Conservation (phyloP, 2,797 vertebrate species). For the Enteromius afrohamiltoni region DNA sequence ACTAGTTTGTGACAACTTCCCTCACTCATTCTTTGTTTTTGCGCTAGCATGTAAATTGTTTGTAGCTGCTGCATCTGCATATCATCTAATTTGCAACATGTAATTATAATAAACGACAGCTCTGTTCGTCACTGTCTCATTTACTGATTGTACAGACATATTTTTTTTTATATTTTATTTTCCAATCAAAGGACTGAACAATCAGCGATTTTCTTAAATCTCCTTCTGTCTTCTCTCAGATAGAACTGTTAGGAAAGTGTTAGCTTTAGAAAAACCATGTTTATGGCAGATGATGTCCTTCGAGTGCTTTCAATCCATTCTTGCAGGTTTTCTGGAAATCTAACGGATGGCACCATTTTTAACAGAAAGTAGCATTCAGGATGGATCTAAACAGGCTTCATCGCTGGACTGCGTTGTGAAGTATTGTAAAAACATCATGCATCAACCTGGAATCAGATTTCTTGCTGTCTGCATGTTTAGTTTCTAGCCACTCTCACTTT, state of each 20-base stretch:
- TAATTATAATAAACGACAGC: constrained; percentile 80
- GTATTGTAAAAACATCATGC: not conserved
- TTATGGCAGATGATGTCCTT: not conserved
- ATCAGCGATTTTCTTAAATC: constrained; percentile 41
- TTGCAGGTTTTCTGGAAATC: not conserved
- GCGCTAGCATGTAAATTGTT: constrained; percentile 77
- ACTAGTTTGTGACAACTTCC: constrained; percentile 34
- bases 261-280: not conserved
- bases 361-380: not conserved
- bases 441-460: not conserved
- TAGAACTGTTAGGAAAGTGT: not conserved
- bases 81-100: constrained; percentile 71
- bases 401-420: not conserved
- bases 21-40: constrained; percentile 50
- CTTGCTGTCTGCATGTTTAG: not conserved
- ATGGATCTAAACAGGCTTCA: not conserved
- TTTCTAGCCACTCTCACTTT: not conserved
- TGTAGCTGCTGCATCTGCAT: constrained; percentile 73
- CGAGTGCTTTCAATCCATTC: not conserved
- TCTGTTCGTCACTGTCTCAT: constrained; percentile 23
- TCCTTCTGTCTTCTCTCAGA: not conserved
- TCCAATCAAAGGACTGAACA: constrained; percentile 39
- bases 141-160: constrained; percentile 35
- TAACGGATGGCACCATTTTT: not conserved
- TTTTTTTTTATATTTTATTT: not conserved